Evolutionary conservation across 2,888 invertebrate genomes (phyloP), one percentile per base, ranked within the genome.

Genomic region (Cephus sareptanus): DNA sequence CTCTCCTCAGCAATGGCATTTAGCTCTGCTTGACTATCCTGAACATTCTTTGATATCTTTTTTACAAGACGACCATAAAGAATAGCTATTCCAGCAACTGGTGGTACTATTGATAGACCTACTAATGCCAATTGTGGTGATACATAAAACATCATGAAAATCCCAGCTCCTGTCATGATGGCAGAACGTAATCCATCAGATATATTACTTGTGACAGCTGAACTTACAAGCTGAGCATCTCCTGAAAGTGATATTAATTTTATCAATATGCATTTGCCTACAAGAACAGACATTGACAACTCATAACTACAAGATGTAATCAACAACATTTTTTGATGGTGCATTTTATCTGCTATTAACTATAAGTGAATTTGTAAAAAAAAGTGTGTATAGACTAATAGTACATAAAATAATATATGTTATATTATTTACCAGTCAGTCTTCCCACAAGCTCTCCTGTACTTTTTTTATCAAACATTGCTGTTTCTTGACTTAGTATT

Each of bases 81-180:
- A 11, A 97, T 95, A 33, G 97, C 98, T 84, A 97, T 91, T 75
- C 95, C 94, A 0, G 97, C 98, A 75, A 99, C 94, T 0, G 98
- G 97, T 1, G 99, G 98, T 33, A 99, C 98, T 35, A 98, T 95
- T 77, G 95, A 93, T 76, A 98, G 92, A 34, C 98, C 97, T 75
- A 98, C 95, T 75, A 97, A 88, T 6, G 99, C 97, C 86, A 99
- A 92, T 83, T 97, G 95, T 0, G 97, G 95, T 0, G 98, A 99
- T 90, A 98, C 97, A 91, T 97, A 98, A 85, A 98, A 94, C 99
- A 99, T 99, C 97, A 99, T 98, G 35, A 96, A 95, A 69, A 97
- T 95, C 0, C 98, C 98, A 73, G 96, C 97, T 35, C 94, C 91
- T 12, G 97, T 96, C 95, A 98, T 98, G 80, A 98, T 95, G 3